Conservation (phyloP, 2,113 vertebrate genomes). For the Python bivittatus region DNA sequence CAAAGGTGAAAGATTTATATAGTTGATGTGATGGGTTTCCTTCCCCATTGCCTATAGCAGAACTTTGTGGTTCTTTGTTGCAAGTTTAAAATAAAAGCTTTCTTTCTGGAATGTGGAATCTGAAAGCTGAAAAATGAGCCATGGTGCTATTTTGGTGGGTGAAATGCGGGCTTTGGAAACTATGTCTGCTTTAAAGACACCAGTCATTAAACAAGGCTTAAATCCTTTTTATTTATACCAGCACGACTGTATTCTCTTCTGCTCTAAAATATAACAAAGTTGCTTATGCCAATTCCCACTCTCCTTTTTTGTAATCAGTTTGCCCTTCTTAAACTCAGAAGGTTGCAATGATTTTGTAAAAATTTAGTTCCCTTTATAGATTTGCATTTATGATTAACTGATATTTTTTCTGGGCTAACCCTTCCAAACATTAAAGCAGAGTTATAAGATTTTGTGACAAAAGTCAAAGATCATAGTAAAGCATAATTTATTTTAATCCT, state of each 20-base stretch:
- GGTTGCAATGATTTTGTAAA: not conserved
- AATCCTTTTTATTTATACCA: not conserved
- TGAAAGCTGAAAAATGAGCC: not conserved
- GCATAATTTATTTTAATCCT: not conserved
- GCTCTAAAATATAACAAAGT: not conserved
- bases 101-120: not conserved
- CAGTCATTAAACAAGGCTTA: not conserved
- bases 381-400: not conserved
- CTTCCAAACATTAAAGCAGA: not conserved
- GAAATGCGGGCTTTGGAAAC: not conserved
- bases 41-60: not conserved
- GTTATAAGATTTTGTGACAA: not conserved
- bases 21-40: not conserved
- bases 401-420: not conserved
- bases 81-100: not conserved
- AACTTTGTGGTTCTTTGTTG: not conserved
- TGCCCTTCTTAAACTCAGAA: not conserved
- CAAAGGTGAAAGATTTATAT: not conserved
- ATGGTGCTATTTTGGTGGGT: not conserved
- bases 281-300: not conserved
- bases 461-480: not conserved
- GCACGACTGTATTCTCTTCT: not conserved
- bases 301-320: not conserved
- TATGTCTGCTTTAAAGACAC: not conserved
- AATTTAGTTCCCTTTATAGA: not conserved